These are phyloP conservation scores for Philopedon plagiatum DNA, from an alignment of 2,888 invertebrate species.

Conservation along the genomic window DNA sequence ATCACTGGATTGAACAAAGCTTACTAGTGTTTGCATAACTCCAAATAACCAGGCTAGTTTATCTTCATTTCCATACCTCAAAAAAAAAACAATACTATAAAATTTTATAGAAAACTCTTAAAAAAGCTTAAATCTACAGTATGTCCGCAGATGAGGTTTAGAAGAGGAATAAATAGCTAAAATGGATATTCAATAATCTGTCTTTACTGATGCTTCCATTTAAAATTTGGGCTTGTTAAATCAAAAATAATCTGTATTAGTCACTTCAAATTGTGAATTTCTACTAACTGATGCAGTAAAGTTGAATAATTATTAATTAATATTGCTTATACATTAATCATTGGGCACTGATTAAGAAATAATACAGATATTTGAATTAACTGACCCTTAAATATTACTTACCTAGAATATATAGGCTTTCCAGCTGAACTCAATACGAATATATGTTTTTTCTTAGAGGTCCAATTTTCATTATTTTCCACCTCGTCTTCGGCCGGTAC, in stretches of 20 bases:
- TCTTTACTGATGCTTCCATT: too few relatives aligned
- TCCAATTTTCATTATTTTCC: constrained; percentile 78
- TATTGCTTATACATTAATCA: too few relatives aligned
- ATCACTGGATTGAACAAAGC: constrained; percentile 87
- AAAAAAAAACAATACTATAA: constrained; percentile 53
- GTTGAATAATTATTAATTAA: too few relatives aligned
- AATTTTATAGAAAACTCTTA: constrained; percentile 13
- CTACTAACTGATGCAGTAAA: too few relatives aligned
- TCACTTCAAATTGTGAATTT: too few relatives aligned
- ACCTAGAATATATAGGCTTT: constrained; percentile 96
- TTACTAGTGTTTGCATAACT: constrained; percentile 93
- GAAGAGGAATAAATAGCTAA: too few relatives aligned
- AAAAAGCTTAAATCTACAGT: too few relatives aligned
- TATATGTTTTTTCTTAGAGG: constrained; percentile 88
- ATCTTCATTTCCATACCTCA: constrained; percentile 92
- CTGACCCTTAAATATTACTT: constrained; percentile 37
- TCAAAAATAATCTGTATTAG: too few relatives aligned
- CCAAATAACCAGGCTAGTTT: constrained; percentile 95
- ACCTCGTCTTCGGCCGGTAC: constrained; percentile 70
- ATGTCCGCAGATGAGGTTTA: too few relatives aligned
- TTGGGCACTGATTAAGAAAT: neutral
- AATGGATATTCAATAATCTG: too few relatives aligned
- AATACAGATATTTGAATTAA: neutral
- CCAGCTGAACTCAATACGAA: constrained; percentile 96
- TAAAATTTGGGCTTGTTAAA: too few relatives aligned